Evolutionary conservation across 2,888 invertebrate genomes (phyloP), one percentile per base, ranked within the genome.

Genomic region (Leptopilina syphax): DNA sequence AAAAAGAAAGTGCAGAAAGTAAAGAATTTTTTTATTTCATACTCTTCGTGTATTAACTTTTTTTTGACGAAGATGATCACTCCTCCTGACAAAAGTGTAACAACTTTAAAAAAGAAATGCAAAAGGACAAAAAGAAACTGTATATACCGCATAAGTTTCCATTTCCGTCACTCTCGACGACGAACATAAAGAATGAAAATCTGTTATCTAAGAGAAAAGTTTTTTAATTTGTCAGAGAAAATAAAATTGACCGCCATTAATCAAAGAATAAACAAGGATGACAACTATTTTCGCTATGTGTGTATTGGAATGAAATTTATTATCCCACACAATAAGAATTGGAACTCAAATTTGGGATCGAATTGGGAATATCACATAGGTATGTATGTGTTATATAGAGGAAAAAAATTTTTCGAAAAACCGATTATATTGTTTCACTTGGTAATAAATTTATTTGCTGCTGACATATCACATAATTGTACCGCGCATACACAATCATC

Each of bases 391-490:
- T 47, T 47, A 47, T 10, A 50, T 50, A 50, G 3, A 50, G 9
- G 12, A 10, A 10, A 50, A 10, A 50, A 50, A 50, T 2, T 0
- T 3, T 2, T 24, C 0, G 63, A 24, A 63, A 63, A 63, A 63
- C 63, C 18, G 63, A 63, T 63, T 24, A 63, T 63, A 63, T 24
- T 9, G 63, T 18, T 63, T 63, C 60, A n/a, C 12, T 60, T n/a
- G 18, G 24, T 63, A 63, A 63, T 63, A 63, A 63, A 63, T 63
- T 63, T 63, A 63, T 63, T 63, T 63, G 63, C 63, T 24, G 63
- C 24, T 63, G 63, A 63, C 63, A 63, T 63, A 63, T 63, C 63
- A 63, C 63, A 63, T 63, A 63, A 18, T 60, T 60, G 60, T 63
- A 63, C 63, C 63, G 6, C 63, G 24, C 63, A 24, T 18, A 63